Evolutionary conservation across 2,888 invertebrate species (phyloP), one percentile per base, ranked within the genome.

Genomic region (Gasteruption jaculator): DNA sequence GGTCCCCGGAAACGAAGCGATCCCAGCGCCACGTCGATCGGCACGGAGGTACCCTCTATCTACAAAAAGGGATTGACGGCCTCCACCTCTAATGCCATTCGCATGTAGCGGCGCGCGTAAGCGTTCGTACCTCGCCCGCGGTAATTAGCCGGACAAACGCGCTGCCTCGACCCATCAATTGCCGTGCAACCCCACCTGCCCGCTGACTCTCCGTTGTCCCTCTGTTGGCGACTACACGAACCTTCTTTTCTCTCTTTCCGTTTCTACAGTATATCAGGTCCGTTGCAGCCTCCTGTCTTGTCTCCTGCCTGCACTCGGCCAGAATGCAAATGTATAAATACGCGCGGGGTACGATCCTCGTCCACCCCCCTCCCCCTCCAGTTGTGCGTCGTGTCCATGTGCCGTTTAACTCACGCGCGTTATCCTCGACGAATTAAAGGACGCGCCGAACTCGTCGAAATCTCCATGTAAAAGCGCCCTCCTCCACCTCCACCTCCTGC

Each of bases 131-230:
- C 67, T 68, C 65, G 65, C 63, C 70, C 65, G 61, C 68, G 62
- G 69, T 69, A 71, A 71, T 71, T 71, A 70, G 69, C 70, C 65
- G 68, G 65, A 70, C 69, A 70, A 69, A 68, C 68, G 69, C 63
- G 64, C 68, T 61, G 61, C 61, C 62, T 68, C 63, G 67, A 65
- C 67, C 61, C 69, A 70, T 70, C 68, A 70, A 70, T 70, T 69
- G 65, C 67, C 42, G 35, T 46, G 37, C 29, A 26, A 44, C 45
- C 46, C 43, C 43, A 39, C 48, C 43, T 16, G 34, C 35, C 33
- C 19, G 24, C 32, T 31, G 30, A 33, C 32, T 30, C 41, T 8
- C 29, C 15, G 38, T 38, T 35, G 27, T 20, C 16, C 15, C 18
- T 35, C 18, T 26, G 27, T 27, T 5, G 24, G 12, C 29, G 15